A percentile compares a stretch with the other conserved stretches of the same genome.
These are phyloP conservation scores for Pseudomyrmex cubaensis DNA, from an alignment of 1,140 invertebrate genomes.

Conservation along the genomic window DNA sequence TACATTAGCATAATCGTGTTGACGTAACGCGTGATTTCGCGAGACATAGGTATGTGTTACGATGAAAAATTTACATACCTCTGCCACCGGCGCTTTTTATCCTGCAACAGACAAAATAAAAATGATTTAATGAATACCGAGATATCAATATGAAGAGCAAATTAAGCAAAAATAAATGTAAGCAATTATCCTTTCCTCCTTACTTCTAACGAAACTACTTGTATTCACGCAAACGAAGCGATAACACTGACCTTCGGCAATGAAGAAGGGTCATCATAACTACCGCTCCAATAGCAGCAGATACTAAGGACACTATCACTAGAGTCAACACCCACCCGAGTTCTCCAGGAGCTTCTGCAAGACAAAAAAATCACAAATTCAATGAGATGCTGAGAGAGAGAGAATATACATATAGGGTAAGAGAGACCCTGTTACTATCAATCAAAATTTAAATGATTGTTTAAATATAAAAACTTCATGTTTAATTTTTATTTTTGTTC, in stretches of 20 bases:
- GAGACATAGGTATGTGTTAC: background rate
- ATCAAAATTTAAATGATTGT: background rate
- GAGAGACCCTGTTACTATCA: too few relatives aligned
- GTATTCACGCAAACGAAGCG: background rate
- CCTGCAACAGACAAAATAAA: conserved; percentile 78
- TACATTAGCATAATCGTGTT: too few relatives aligned
- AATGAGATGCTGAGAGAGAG: background rate
- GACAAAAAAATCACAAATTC: conserved; percentile 42
- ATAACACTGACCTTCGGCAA: conserved; percentile 84
- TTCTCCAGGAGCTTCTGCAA: conserved; percentile 84
- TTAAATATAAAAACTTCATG: too few relatives aligned
- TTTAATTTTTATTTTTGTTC: too few relatives aligned
- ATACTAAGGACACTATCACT: conserved; percentile 86
- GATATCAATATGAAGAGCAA: background rate
- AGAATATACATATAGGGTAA: background rate
- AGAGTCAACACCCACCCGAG: conserved; percentile 86
- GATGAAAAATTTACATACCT: conserved; percentile 76
- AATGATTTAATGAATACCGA: conserved; percentile 20
- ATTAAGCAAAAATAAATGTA: too few relatives aligned
- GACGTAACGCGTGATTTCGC: background rate
- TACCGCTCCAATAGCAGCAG: conserved; percentile 86
- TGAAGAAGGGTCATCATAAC: conserved; percentile 86
- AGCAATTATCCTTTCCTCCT: too few relatives aligned
- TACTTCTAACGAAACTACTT: background rate
- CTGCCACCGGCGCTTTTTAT: conserved; percentile 82